These are phyloP conservation scores for Syrista parreyssii DNA, from an alignment of 2,888 invertebrate species.

Conservation along the genomic window DNA sequence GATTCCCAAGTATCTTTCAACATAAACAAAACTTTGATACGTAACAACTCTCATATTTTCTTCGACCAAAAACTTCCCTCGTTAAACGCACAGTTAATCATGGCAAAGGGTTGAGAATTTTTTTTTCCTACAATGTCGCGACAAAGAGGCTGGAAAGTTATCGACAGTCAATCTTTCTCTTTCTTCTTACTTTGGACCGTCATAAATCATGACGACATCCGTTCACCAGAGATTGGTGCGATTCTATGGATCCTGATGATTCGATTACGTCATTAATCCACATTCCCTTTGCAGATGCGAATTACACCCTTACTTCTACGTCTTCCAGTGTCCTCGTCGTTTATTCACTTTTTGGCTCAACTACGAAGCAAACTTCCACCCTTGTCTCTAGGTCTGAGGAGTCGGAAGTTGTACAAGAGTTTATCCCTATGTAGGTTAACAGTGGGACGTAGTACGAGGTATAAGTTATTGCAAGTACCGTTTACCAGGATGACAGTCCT, in stretches of 20 bases:
- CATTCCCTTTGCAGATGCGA: not conserved
- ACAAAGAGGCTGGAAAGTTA: not conserved
- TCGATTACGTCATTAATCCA: not conserved
- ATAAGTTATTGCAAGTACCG: slow-evolving; percentile 36
- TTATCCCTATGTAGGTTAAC: slow-evolving; percentile 35
- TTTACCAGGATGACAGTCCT: slow-evolving; percentile 40
- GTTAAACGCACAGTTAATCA: not conserved
- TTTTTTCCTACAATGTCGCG: not conserved
- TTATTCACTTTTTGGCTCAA: not conserved
- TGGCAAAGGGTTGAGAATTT: not conserved
- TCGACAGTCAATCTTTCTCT: not conserved
- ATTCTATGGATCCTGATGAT: not conserved
- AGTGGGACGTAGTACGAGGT: slow-evolving; percentile 25
- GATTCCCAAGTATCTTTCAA: not conserved
- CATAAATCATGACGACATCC: not conserved
- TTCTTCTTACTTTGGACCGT: not conserved
- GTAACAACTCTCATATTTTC: not conserved
- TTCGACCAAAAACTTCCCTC: not conserved
- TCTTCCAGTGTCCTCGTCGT: not conserved
- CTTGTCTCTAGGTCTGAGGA: slow-evolving; percentile 32
- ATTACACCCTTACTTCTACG: not conserved
- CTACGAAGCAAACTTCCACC: not conserved
- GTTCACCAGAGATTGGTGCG: not conserved
- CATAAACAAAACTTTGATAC: not conserved
- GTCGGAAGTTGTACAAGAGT: slow-evolving; percentile 8